These are phyloP conservation scores for Hiodon alosoides DNA, from an alignment of 2,113 vertebrate species.

Conservation along the genomic window DNA sequence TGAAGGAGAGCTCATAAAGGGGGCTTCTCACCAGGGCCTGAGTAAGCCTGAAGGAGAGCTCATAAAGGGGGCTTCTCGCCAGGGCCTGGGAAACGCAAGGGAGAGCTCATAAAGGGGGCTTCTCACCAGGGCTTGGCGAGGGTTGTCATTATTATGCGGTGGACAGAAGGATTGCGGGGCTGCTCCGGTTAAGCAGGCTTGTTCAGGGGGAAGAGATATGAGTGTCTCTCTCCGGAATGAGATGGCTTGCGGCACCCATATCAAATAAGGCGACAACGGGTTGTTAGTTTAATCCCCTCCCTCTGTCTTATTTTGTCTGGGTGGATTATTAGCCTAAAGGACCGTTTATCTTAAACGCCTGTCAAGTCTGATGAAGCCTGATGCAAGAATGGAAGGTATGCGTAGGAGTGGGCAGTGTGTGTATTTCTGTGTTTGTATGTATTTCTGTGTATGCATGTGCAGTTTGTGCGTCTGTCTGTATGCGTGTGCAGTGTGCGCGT, in stretches of 20 bases:
- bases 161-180: background rate
- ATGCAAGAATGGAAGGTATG: background rate
- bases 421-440: background rate
- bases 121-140: background rate
- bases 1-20: too few relatives aligned
- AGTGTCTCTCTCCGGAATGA: conserved; percentile 6
- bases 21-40: too few relatives aligned
- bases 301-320: conserved; percentile 16
- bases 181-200: background rate
- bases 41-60: too few relatives aligned
- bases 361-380: background rate
- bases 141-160: background rate
- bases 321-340: conserved; percentile 1
- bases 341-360: background rate
- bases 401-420: conserved; percentile 15
- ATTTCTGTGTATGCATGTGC: background rate
- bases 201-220: background rate
- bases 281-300: conserved; percentile 7
- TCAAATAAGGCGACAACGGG: background rate
- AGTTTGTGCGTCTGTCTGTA: too few relatives aligned
- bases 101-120: background rate
- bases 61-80: background rate
- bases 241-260: background rate
- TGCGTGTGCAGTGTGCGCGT: too few relatives aligned
- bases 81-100: too few relatives aligned